phyloP scores from a whole-genome alignment of 2,888 invertebrate genomes.

The Cotesia congregata region DNA sequence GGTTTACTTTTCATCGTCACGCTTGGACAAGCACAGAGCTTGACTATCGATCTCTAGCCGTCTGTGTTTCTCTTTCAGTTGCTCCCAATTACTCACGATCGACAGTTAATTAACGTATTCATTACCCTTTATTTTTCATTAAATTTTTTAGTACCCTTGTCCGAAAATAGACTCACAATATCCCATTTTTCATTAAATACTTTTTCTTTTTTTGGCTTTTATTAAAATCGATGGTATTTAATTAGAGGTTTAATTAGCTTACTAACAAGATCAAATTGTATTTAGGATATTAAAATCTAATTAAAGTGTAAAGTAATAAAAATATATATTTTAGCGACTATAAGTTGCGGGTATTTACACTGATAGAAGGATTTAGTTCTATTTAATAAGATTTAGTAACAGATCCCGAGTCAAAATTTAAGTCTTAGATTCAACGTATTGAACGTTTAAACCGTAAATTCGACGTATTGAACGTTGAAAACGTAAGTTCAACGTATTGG shows the following conservation, averaged over 20 bases:
- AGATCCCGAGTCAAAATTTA: no score
- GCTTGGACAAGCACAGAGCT: constrained; percentile 33
- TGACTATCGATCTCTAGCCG: constrained; percentile 27
- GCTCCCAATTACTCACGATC: constrained; percentile 36
- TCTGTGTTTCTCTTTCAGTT: constrained; percentile 37
- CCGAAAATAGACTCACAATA: background rate
- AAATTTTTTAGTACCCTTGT: background rate
- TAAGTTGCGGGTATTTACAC: background rate
- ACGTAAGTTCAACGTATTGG: no score
- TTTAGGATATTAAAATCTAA: background rate
- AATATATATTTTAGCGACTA: background rate
- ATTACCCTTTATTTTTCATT: constrained; percentile 2
- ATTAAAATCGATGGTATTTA: constrained; percentile 1
- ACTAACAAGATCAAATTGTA: background rate
- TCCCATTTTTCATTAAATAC: background rate
- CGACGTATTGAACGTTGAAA: no score
- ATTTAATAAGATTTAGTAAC: no score
- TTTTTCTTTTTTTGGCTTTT: constrained; percentile 10
- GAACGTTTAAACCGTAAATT: no score
- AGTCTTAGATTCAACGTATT: no score
- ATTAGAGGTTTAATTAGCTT: constrained; percentile 41
- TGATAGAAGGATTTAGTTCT: no score
- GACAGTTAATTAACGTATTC: constrained; percentile 41
- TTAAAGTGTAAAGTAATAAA: background rate
- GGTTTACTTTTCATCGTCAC: constrained; percentile 42